phyloP scores from a whole-genome alignment of 2,113 vertebrate species.

The Gorsachius goisagi region DNA sequence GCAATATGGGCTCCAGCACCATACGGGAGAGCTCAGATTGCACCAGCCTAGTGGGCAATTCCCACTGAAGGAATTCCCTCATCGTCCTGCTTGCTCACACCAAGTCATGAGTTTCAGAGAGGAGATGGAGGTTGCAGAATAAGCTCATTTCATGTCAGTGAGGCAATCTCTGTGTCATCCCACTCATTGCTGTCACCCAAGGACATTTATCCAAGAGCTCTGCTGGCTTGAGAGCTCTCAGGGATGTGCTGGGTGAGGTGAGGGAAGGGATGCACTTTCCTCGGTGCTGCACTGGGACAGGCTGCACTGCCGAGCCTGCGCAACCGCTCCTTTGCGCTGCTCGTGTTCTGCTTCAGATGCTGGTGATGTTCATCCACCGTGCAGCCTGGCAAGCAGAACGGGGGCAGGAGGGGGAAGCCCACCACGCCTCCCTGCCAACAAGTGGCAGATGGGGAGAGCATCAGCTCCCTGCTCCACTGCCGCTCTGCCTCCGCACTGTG shows the following conservation, averaged over 20 bases:
- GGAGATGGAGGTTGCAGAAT: background rate
- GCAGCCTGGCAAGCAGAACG: background rate
- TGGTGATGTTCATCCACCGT: background rate
- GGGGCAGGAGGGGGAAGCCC: background rate
- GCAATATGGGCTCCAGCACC: background rate
- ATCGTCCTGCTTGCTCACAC: background rate
- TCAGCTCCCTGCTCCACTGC: background rate
- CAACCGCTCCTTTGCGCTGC: background rate
- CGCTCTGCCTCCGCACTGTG: too few relatives aligned
- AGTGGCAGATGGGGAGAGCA: background rate
- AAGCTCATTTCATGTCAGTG: background rate
- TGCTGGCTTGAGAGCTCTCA: background rate
- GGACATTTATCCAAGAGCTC: background rate
- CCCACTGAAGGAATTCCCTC: background rate
- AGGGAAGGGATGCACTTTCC: background rate
- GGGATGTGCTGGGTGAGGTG: background rate
- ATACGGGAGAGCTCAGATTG: background rate
- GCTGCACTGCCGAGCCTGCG: background rate
- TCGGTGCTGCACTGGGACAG: background rate
- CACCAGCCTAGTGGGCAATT: background rate
- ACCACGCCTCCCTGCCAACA: rapidly evolving
- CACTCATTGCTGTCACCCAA: background rate
- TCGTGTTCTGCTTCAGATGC: rapidly evolving
- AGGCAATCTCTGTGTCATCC: background rate
- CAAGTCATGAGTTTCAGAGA: background rate